Percentiles rank a stretch among this genome's conserved stretches.
Conservation (phyloP, 1,140 invertebrate species). For the Caerostris extrusa region DNA sequence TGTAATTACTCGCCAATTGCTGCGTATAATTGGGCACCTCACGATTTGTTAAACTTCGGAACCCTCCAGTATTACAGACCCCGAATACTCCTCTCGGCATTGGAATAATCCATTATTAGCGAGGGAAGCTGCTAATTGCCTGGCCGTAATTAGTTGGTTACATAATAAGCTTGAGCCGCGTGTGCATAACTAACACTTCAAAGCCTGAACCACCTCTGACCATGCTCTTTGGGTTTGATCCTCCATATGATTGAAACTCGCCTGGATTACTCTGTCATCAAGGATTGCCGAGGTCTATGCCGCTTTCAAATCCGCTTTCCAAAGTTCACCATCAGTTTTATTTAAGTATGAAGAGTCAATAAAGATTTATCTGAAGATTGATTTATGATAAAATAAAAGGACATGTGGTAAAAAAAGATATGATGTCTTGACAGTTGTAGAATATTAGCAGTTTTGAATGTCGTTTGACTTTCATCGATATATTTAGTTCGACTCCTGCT, state of each 20-base stretch:
- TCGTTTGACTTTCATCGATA: too few relatives aligned
- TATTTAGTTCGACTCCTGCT: too few relatives aligned
- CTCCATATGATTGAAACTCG: background rate
- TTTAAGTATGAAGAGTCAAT: background rate
- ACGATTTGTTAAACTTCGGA: constrained; percentile 59
- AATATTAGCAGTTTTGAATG: too few relatives aligned
- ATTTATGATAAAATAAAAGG: background rate
- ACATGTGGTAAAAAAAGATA: too few relatives aligned
- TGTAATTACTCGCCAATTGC: constrained; percentile 66
- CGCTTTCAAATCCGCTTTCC: background rate
- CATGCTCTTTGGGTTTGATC: background rate
- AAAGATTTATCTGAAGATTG: background rate
- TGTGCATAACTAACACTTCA: constrained; percentile 50
- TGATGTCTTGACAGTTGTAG: background rate
- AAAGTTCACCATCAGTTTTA: background rate
- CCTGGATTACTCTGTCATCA: background rate
- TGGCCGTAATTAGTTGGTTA: constrained; percentile 47
- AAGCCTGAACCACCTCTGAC: background rate
- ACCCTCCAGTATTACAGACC: background rate
- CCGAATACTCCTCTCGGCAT: too few relatives aligned
- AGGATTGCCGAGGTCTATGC: background rate
- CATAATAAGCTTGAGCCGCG: background rate
- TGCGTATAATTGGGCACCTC: constrained; percentile 39
- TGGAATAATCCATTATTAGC: constrained; percentile 61
- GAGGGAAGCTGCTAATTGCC: constrained; percentile 42